These are phyloP conservation scores for Gephyroberyx darwinii DNA, from an alignment of 2,797 vertebrate species.

Conservation along the genomic window DNA sequence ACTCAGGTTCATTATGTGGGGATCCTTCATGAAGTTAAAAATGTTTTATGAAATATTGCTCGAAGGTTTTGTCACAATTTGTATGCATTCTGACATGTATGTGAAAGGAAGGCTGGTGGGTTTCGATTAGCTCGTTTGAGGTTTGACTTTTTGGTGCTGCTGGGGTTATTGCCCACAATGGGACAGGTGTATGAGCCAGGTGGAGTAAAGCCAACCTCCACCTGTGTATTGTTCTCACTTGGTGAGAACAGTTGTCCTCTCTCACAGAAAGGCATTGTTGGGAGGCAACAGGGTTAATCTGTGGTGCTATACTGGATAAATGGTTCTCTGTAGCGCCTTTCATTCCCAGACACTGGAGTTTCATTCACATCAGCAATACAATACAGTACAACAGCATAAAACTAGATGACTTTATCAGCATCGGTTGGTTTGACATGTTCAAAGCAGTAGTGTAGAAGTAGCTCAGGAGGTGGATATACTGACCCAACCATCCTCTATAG, in stretches of 20 bases:
- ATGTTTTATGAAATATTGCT: too few species aligned
- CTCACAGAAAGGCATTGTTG: slow-evolving; percentile 72
- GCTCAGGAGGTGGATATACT: slow-evolving; percentile 16
- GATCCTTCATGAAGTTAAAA: too few species aligned
- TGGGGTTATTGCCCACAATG: slow-evolving; percentile 11
- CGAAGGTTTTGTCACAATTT: too few species aligned
- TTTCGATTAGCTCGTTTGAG: slow-evolving; percentile 4
- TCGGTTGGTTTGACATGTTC: slow-evolving; percentile 38
- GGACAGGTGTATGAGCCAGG: slow-evolving; percentile 56
- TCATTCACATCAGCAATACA: slow-evolving; percentile 66
- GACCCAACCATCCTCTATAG: neutral
- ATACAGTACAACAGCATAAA: slow-evolving; percentile 46
- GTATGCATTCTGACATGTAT: too few species aligned
- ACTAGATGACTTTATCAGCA: slow-evolving; percentile 49
- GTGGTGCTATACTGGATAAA: slow-evolving; percentile 69
- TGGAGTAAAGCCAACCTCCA: slow-evolving; percentile 63
- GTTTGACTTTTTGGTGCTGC: slow-evolving; percentile 24
- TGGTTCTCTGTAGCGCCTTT: slow-evolving; percentile 58
- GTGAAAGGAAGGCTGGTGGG: neutral
- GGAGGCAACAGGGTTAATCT: slow-evolving; percentile 66
- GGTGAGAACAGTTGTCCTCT: slow-evolving; percentile 72
- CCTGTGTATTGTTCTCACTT: slow-evolving; percentile 72
- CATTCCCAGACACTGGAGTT: slow-evolving; percentile 62
- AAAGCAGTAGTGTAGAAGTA: slow-evolving; percentile 7
- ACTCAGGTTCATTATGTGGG: too few species aligned